phyloP scores from a whole-genome alignment of 2,888 invertebrate species.

The Spodoptera picta region DNA sequence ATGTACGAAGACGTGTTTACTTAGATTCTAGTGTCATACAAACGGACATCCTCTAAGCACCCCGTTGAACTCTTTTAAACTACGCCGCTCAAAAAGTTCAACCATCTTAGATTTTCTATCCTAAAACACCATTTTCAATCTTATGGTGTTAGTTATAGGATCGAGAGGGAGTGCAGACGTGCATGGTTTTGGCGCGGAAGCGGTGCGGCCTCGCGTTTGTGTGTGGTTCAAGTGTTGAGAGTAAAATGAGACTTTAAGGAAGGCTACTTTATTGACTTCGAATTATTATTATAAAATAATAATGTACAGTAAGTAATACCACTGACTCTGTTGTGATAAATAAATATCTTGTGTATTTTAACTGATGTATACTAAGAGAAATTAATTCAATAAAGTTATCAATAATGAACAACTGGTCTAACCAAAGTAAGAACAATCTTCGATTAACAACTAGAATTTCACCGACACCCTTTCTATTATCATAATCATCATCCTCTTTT shows the following conservation, averaged over 20 bases:
- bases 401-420: too few species aligned
- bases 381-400: too few species aligned
- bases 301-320: too few species aligned
- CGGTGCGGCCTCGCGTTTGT: constrained; percentile 71
- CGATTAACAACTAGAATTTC: too few species aligned
- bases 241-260: constrained; percentile 30
- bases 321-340: too few species aligned
- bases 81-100: constrained; percentile 65
- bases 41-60: constrained; percentile 76
- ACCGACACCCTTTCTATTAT: too few species aligned
- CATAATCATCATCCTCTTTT: background rate
- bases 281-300: too few species aligned
- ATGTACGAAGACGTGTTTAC: constrained; percentile 22
- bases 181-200: constrained; percentile 70
- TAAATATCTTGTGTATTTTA: too few species aligned
- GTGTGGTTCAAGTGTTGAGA: constrained; percentile 61
- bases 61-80: constrained; percentile 79
- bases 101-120: constrained; percentile 18
- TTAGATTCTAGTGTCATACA: constrained; percentile 48
- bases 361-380: too few species aligned
- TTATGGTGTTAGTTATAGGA: constrained; percentile 49
- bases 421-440: too few species aligned
- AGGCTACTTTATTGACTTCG: constrained; percentile 1
- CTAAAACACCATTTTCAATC: constrained; percentile 42
- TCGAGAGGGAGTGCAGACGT: constrained; percentile 35